phyloP scores from a whole-genome alignment of 2,888 invertebrate genomes.

The Melanostoma scalare region DNA sequence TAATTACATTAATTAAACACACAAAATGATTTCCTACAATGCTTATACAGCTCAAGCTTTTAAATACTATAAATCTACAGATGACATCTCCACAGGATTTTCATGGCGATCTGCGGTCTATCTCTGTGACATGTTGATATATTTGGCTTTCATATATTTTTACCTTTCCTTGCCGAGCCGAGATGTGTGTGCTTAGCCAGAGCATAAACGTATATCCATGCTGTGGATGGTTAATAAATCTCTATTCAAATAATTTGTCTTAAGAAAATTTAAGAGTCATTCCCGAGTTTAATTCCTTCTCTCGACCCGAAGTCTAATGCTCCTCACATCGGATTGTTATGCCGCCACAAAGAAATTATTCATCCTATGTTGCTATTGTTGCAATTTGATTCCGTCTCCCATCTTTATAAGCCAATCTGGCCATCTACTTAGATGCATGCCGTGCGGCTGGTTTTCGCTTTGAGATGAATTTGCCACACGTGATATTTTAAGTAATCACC shows the following conservation, averaged over 20 bases:
- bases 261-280: constrained; percentile 60
- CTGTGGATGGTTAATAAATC: constrained; percentile 60
- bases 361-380: constrained; percentile 52
- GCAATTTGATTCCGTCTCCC: constrained; percentile 44
- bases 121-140: constrained; percentile 51
- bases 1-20: constrained; percentile 40
- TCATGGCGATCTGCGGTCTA: constrained; percentile 29
- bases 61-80: constrained; percentile 55
- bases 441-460: constrained; percentile 42
- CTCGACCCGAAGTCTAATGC: constrained; percentile 44
- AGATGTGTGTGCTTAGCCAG: constrained; percentile 3
- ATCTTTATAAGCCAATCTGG: constrained; percentile 15
- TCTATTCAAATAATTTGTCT: constrained; percentile 69
- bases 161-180: constrained; percentile 28
- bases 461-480: constrained; percentile 70
- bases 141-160: constrained; percentile 54
- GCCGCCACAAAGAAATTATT: constrained; percentile 49
- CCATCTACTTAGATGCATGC: constrained; percentile 22
- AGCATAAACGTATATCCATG: neutral
- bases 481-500: constrained; percentile 71
- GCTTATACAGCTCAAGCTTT: constrained; percentile 13
- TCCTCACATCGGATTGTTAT: constrained; percentile 19
- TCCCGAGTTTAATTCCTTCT: constrained; percentile 63
- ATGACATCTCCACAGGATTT: constrained; percentile 58
- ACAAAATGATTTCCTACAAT: constrained; percentile 21